Evolutionary conservation across 2,113 vertebrate genomes (phyloP), one percentile per base, ranked within the genome.

Genomic region (Microcebus griseorufus): DNA sequence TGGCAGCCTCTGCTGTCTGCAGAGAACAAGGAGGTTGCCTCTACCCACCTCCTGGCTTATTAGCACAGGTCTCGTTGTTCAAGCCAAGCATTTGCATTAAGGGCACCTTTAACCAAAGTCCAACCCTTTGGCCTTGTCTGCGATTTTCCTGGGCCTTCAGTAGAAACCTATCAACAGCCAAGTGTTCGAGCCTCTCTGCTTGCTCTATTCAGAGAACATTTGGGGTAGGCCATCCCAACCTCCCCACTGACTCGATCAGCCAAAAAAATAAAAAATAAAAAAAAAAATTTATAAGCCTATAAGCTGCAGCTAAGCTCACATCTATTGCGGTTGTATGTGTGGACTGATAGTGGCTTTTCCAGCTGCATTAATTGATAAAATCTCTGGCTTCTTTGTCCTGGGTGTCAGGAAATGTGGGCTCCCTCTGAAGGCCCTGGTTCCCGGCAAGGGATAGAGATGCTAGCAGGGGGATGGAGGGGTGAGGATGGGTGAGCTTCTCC

Each of bases 391-490:
- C 27, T 94, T 39, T 9, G 1, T 42, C 29, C 27, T 17, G n/a
- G 13, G 29, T 45, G 3, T 39, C n/a, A 14, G 51, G 7, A 1
- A 58, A 42, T 1, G 5, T 75, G 67, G 55, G 79, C 3, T 55
- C 37, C 16, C n/a, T 37, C 45, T 48, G 65, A 16, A 64, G 55
- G 14, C 5, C 14, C 32, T 67, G 37, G 6, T 39, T 96, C 39
- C 51, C 5, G 1, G n/a, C 58, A n/a, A 12, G 18, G 23, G 39
- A 32, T 25, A 70, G 67, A 65, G 72, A 79, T 10, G 34, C 48
- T 45, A 37, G 20, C 6, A 0, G 32, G 0, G 18, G 45, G 0
- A 2, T 8, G 13, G 29, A 13, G 72, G 42, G 27, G 25, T 18
- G 7, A 27, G 72, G 12, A 27, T 45, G 39, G 10, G 42, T 11